A percentile compares a stretch with the other conserved stretches of the same genome.
Evolutionary conservation across 2,113 vertebrate species (phyloP).

Genomic region (Procavia capensis): DNA sequence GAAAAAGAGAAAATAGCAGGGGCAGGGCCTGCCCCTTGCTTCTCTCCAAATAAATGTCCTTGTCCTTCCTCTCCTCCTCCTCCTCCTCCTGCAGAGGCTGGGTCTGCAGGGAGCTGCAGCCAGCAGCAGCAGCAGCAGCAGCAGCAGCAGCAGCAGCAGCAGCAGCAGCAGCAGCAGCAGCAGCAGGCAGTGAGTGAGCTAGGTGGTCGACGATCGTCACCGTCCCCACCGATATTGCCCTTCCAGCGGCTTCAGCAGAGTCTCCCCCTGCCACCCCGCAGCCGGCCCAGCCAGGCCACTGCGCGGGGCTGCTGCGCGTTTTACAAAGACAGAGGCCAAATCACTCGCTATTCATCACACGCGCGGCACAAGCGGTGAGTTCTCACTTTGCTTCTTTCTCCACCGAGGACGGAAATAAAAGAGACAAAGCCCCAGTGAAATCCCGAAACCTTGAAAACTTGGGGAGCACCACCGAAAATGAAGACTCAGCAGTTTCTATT

Average conservation of each 20-base stretch:
- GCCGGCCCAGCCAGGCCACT: neutral
- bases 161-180: too few relatives aligned
- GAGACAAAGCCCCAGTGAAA: neutral
- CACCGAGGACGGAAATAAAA: neutral
- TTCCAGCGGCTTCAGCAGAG: neutral
- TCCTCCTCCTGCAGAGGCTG: too few relatives aligned
- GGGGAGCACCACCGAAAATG: neutral
- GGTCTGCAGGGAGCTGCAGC: too few relatives aligned
- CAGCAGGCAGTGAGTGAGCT: neutral
- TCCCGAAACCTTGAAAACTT: neutral
- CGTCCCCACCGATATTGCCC: constrained; percentile 63
- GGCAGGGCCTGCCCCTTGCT: neutral
- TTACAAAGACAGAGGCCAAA: neutral
- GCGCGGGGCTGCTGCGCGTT: fast-evolving
- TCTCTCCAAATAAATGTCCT: constrained; percentile 64
- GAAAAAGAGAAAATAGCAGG: neutral
- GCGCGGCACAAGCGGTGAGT: neutral
- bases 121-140: too few relatives aligned
- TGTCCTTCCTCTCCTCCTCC: constrained; percentile 55
- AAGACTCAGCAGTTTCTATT: neutral
- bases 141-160: too few relatives aligned
- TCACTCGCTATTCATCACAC: fast-evolving
- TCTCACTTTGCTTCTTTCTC: neutral
- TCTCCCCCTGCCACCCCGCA: neutral
- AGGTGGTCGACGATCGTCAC: constrained; percentile 76